Evolutionary conservation across 2,113 vertebrate genomes (phyloP), one percentile per base, ranked within the genome.

Genomic region (Hippocampus barbouri): DNA sequence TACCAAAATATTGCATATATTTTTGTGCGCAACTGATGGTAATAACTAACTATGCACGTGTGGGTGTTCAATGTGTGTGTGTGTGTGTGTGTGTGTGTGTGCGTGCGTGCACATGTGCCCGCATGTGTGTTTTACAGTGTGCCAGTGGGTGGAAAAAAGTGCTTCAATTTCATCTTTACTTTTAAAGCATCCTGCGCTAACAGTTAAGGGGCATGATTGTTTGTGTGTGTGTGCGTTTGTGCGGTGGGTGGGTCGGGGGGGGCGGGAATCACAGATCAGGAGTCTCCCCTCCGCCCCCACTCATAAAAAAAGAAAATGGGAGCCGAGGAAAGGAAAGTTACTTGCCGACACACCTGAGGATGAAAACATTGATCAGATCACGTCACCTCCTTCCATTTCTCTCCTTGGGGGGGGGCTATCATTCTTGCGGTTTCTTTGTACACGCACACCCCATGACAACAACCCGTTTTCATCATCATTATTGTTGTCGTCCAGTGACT

Each of bases 151-250:
- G 47, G 14, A 49, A 15, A 15, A 47, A 47, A 66, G 41, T 62
- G 67, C 72, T 65, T 85, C 70, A 81, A 2, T 75, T 83, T 79
- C 76, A 79, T 11, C 40, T 65, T 41, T 41, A 67, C 60, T 49
- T 57, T 79, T 64, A 81, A 85, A 85, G 76, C 77, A 82, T 83
- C 88, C 83, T 83, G 82, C 72, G 76, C 2, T 1, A 80, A 47
- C 85, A 82, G 85, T 34, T 65, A 1, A 74, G 83, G 61, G 61
- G 18, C 10, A 30, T 18, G 54, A 25, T 34, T 34, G 30, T 34
- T 34, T 34, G 30, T 34, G 30, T 34, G 30, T 34, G 30, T 34
- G 30, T 30, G 30, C 27, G 27, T 30, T 3, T 30, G 27, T 30
- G 30, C 4, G 54, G 1, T 2, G 27, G 47, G 8, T n/a, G n/a